Evolutionary conservation across 2,888 invertebrate genomes (phyloP).

Genomic region (Penaeus monodon): DNA sequence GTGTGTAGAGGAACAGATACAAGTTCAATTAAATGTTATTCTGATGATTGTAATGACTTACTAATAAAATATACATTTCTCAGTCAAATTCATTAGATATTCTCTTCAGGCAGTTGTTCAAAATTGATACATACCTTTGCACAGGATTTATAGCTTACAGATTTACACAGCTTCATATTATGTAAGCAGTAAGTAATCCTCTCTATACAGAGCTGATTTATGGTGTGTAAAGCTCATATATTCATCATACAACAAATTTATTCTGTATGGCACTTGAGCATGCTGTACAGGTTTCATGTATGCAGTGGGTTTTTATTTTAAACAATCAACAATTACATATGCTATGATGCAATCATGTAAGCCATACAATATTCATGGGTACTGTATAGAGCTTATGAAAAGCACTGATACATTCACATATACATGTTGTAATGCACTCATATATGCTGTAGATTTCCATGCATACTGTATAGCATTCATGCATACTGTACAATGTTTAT

Average conservation of each 20-base stretch:
- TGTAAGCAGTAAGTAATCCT: too few relatives aligned
- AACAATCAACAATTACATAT: too few relatives aligned
- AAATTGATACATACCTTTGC: too few relatives aligned
- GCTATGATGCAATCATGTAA: conserved; percentile 8
- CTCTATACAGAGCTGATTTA: conserved; percentile 18
- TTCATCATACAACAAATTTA: conserved; percentile 27
- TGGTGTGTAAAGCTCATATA: conserved; percentile 40
- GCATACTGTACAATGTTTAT: conserved; percentile 34
- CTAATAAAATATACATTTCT: too few relatives aligned
- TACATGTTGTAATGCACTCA: conserved; percentile 28
- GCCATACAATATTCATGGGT: conserved; percentile 34
- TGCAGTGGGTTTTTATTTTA: conserved; percentile 4
- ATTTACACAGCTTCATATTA: too few relatives aligned
- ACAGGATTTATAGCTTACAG: too few relatives aligned
- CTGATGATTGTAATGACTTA: too few relatives aligned
- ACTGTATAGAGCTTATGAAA: conserved; percentile 35
- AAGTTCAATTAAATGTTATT: too few relatives aligned
- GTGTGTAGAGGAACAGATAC: too few relatives aligned
- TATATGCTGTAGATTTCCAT: conserved; percentile 13
- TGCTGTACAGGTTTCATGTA: conserved; percentile 33
- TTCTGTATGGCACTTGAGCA: conserved; percentile 34
- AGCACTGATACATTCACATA: conserved; percentile 16
- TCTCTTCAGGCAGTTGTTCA: too few relatives aligned
- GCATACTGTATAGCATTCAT: conserved; percentile 36
- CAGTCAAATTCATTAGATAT: too few relatives aligned